These are phyloP conservation scores for Cryptocheilus praepositus DNA, from an alignment of 2,888 invertebrate genomes.

Conservation along the genomic window DNA sequence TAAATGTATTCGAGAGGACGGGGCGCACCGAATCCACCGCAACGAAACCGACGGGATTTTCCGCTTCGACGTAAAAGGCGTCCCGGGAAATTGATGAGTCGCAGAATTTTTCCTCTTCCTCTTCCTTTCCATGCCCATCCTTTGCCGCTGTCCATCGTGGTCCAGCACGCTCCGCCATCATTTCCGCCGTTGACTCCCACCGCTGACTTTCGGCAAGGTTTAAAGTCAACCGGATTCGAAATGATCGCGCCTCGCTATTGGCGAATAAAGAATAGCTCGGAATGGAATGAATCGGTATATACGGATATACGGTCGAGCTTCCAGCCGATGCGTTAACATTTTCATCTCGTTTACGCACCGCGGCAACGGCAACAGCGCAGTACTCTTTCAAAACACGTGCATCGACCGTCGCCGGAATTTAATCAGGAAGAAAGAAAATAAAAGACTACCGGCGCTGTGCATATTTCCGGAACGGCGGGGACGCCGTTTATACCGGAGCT, in stretches of 20 bases:
- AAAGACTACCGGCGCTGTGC: slow-evolving; percentile 6
- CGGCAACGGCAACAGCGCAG: no score
- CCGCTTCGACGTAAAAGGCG: slow-evolving; percentile 25
- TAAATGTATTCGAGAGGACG: slow-evolving; percentile 41
- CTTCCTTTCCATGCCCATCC: neutral
- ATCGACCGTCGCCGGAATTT: slow-evolving; percentile 8
- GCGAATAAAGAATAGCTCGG: no score
- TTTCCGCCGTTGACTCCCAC: no score
- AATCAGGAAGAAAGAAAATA: slow-evolving; percentile 7
- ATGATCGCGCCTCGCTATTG: no score
- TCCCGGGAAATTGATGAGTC: slow-evolving; percentile 40
- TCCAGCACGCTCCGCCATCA: neutral
- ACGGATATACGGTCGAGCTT: no score
- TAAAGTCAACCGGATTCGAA: no score
- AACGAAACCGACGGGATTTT: slow-evolving; percentile 36
- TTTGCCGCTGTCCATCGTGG: no score
- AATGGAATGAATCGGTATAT: no score
- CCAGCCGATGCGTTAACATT: neutral
- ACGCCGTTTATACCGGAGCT: neutral
- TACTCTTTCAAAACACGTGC: neutral
- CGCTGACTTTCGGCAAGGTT: no score
- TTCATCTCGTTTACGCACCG: neutral
- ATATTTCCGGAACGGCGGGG: slow-evolving; percentile 4
- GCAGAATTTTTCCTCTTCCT: slow-evolving; percentile 7
- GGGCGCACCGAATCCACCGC: slow-evolving; percentile 28